Evolutionary conservation across 1,140 invertebrate species (phyloP), one percentile per base, ranked within the genome.

Genomic region (Holotrichia oblita): DNA sequence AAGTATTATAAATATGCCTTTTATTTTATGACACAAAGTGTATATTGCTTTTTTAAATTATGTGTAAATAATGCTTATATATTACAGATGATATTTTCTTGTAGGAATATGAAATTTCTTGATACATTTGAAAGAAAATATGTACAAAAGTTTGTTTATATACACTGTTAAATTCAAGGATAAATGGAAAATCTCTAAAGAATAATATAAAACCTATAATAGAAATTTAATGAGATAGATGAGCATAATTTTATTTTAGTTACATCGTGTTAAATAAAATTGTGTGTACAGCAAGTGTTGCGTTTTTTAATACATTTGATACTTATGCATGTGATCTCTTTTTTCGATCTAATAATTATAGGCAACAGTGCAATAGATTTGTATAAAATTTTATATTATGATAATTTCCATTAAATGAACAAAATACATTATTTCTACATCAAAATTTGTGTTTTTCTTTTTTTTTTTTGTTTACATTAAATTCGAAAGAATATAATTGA

Each of bases 391-490:
- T 55, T 55, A 55, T 55, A 55, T 17, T 55, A 55, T 17, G 12
- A 55, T 55, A 55, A 14, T 17, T 20, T 55, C 48, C 17, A 55
- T 34, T 55, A 55, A 55, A 55, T 55, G n/a, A 55, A 48, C 10
- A 48, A 55, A 55, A 55, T 55, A 55, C 48, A 55, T 55, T 55
- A 55, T 55, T 55, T 17, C 17, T 55, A 55, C 48, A 55, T 55
- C 48, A 17, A 55, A 55, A 55, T 55, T 55, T 55, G 48, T 55
- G 48, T 55, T 55, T 55, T 17, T 55, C 17, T 55, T 55, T 17
- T 55, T 55, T n/a, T n/a, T 55, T 17, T 55, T 55, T 55, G 17
- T n/a, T 55, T 55, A 55, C 17, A 17, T 17, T 14, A 7, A 55
- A 55, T 6, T 2, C n/a, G 48, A 55, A 0, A 55, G 48, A 17